Base-by-base conservation (phyloP, 2,888 invertebrate species). In the Calephelis perditalis region DNA sequence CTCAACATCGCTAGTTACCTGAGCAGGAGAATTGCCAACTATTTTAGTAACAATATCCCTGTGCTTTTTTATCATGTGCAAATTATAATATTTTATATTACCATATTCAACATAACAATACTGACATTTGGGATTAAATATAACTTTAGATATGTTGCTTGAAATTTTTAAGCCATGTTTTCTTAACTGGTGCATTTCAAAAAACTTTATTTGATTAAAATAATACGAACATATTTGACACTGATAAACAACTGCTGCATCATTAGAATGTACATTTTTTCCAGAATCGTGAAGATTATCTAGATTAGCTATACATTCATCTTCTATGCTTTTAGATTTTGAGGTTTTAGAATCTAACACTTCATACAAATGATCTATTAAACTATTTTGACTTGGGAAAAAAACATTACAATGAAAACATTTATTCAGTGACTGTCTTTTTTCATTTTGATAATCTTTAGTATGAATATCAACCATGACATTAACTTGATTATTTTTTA, bases 311-410 rank as follows among this genome's bases (percentile, higher is more conserved):
- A 52, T 7, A 35, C 10, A 35, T 52, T 35, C 10, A 10, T 52
- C 52, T 52, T 52, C 11, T 15, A 35, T 11, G 26, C 35, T 52
- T 52, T 52, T 35, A 26, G 52, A 35, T 35, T 15, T 37, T 8
- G 49, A 55, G 2, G 26, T 40, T 59, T 66, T 67, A 62, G 71
- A 58, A 54, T 79, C 70, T 36, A 86, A 68, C 61, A 82, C 67
- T 58, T 73, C 70, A 67, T 86, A 86, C 45, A 86, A 73, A 63
- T 86, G 86, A 59, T 86, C 80, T 69, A 86, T 82, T 36, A 86
- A 70, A 49, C 67, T 66, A 66, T 74, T 73, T 58, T 75, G 73
- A 47, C 71, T 74, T 58, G 70, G 55, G 75, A 86, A 86, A 55
- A 61, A 15, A 64, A 71, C 66, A 26, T 76, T 70, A 64, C 86